Evolutionary conservation across 2,113 vertebrate genomes (phyloP), one percentile per base, ranked within the genome.

Genomic region (Ochotona princeps): DNA sequence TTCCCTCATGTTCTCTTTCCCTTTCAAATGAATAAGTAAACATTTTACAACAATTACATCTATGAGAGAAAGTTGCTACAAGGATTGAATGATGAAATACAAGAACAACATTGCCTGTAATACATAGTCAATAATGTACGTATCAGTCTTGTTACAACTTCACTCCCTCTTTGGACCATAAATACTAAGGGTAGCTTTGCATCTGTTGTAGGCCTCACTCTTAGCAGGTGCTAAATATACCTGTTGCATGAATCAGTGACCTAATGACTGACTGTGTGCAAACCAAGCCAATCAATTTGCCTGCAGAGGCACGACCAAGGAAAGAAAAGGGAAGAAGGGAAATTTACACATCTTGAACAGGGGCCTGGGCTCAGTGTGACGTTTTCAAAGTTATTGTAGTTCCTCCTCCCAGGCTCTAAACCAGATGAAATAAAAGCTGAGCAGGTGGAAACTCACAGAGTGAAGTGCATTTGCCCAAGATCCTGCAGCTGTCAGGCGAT

Each of bases 71-170:
- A n/a, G 5, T 1, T 30, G 17, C 23, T 21, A 13, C 0, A 13
- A 61, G 44, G 12, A 7, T 7, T 57, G 35, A 8, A 1, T 0
- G 11, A 60, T 21, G 30, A 76, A 51, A 61, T 10, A 1, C 3
- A 35, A 70, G 79, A 8, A 32, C 23, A 61, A 7, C 1, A 0
- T 1, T 1, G 3, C 7, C 0, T 5, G 18, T 5, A 21, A 0
- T 28, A 28, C 44, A 51, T 13, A 30, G 14, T 3, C 20, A 20
- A 12, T 0, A 7, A 0, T 12, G 15, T 26, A 9, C 9, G 2
- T 47, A 2, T 26, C 18, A 5, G 26, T 47, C 32, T 15, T 21
- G 18, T 26, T 5, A 7, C 47, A 0, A 1, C 30, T 10, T 79
- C 30, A 61, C 47, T 38, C 10, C 17, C 35, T 66, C 9, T 15